Evolutionary conservation across 1,140 invertebrate genomes (phyloP).

Genomic region (Pachypsylla venusta): DNA sequence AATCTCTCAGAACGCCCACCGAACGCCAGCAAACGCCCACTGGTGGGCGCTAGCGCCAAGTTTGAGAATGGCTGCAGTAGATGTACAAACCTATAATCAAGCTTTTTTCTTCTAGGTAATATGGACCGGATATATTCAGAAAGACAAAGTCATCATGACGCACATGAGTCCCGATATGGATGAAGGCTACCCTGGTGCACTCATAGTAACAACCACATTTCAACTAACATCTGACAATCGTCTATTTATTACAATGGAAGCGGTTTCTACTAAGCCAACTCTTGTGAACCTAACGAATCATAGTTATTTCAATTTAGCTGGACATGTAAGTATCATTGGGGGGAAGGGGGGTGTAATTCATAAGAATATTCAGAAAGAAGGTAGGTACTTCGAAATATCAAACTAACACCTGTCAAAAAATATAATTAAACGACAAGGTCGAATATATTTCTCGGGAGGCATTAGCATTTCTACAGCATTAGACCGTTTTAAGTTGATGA

Average conservation of each 20-base stretch:
- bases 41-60: no score
- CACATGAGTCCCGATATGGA: slow-evolving; percentile 63
- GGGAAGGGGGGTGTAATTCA: no score
- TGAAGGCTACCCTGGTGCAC: slow-evolving; percentile 72
- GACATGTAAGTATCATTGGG: slow-evolving; percentile 54
- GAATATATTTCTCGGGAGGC: no score
- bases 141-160: slow-evolving; percentile 42
- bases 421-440: no score
- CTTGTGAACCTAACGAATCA: slow-evolving; percentile 86
- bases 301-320: slow-evolving; percentile 84
- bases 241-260: slow-evolving; percentile 53
- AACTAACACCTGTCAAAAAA: no score
- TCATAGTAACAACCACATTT: slow-evolving; percentile 50
- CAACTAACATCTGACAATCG: slow-evolving; percentile 52
- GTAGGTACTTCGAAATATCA: no score
- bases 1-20: no score
- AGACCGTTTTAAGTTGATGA: no score
- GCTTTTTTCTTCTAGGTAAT: slow-evolving; percentile 21
- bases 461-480: no score
- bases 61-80: background rate
- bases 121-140: slow-evolving; percentile 35
- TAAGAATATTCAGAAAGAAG: no score
- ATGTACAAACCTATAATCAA: background rate
- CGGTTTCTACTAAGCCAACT: slow-evolving; percentile 57
- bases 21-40: no score